Conservation (phyloP, 1,140 invertebrate species). For the Euwallacea similis region DNA sequence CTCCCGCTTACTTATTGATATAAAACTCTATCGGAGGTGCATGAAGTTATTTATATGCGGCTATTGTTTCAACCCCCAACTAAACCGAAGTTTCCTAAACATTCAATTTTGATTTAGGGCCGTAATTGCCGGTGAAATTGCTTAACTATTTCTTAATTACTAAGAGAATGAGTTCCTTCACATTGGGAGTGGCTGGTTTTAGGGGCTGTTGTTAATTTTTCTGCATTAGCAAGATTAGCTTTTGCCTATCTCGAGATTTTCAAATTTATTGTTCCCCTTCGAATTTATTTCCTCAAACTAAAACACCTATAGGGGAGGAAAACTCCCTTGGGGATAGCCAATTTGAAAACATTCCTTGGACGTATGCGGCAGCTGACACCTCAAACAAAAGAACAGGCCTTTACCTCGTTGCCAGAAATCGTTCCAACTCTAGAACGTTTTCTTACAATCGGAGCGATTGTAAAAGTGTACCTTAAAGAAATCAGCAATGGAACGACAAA, state of each 20-base stretch:
- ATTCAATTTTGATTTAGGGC: not conserved
- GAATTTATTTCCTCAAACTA: not conserved
- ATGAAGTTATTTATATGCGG: constrained; percentile 30
- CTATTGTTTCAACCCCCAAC: not conserved
- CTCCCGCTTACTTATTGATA: constrained; percentile 36
- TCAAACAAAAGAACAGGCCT: not conserved
- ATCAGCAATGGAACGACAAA: constrained; percentile 6
- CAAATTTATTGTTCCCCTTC: not conserved
- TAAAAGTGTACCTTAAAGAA: not conserved
- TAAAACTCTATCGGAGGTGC: constrained; percentile 32
- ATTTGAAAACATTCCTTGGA: not conserved
- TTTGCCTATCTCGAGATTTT: not conserved
- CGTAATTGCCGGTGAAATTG: not conserved
- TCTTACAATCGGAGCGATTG: not conserved
- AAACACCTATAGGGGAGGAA: not conserved
- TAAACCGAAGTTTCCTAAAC: constrained; percentile 8
- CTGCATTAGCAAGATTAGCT: not conserved
- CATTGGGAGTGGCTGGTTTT: not conserved
- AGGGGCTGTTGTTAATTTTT: not conserved
- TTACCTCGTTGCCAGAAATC: not conserved
- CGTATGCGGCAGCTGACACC: constrained; percentile 2
- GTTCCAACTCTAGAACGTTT: not conserved
- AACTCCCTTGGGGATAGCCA: not conserved
- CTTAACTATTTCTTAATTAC: not conserved
- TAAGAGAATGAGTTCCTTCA: not conserved